Evolutionary conservation across 2,888 invertebrate species (phyloP).

Genomic region (Hirudinaria manillensis): DNA sequence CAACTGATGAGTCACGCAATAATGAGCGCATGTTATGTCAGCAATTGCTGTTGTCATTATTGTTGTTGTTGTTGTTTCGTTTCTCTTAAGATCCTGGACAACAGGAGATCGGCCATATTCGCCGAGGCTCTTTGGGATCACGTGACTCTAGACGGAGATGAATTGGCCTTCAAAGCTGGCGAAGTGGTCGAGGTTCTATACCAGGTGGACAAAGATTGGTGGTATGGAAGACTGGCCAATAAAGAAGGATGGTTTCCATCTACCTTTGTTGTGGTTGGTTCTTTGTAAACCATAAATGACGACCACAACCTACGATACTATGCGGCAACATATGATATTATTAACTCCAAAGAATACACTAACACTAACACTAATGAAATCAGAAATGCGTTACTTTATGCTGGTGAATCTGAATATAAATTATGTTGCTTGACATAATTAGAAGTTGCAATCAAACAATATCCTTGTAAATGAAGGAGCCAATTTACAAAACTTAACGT

Average conservation of each 20-base stretch:
- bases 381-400: neutral
- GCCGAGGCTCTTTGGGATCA: conserved; percentile 73
- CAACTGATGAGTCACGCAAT: neutral
- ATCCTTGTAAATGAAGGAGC: no score
- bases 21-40: no score
- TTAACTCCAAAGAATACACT: neutral
- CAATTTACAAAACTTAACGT: no score
- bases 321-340: neutral
- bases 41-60: no score
- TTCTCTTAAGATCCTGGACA: conserved; percentile 12
- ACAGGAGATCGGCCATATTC: conserved; percentile 38
- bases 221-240: conserved; percentile 65
- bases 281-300: conserved; percentile 37
- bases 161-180: conserved; percentile 66
- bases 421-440: no score
- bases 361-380: conserved; percentile 4
- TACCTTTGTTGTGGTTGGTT: conserved; percentile 67
- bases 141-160: conserved; percentile 68
- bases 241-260: conserved; percentile 77
- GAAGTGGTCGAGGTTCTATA: conserved; percentile 67
- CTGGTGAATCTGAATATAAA: no score
- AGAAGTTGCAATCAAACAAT: no score
- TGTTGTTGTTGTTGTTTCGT: neutral
- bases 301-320: neutral
- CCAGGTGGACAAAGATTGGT: conserved; percentile 68